Evolutionary conservation across 2,888 invertebrate genomes (phyloP).

Genomic region (Scaptomyza polygonia): DNA sequence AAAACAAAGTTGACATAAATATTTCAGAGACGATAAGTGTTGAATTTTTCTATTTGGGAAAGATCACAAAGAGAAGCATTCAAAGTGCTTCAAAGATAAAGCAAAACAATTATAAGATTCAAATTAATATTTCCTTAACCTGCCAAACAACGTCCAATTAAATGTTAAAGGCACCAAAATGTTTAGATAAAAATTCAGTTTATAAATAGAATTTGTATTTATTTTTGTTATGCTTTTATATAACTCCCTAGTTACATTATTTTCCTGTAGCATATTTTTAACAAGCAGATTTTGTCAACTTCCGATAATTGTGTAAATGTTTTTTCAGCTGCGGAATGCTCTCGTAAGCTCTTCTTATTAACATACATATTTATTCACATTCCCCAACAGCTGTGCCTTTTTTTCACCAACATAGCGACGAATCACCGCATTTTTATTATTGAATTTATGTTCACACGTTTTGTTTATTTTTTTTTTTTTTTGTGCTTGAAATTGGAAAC

Average conservation of each 20-base stretch:
- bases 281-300: too few species aligned
- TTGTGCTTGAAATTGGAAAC: slow-evolving; percentile 59
- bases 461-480: slow-evolving; percentile 20
- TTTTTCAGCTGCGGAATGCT: slow-evolving; percentile 4
- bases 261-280: too few species aligned
- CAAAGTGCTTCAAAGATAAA: background rate
- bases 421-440: slow-evolving; percentile 43
- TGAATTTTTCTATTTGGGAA: background rate
- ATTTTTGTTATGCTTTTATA: too few species aligned
- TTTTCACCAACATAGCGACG: slow-evolving; percentile 26
- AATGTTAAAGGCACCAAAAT: too few species aligned
- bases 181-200: too few species aligned
- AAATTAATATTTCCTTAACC: too few species aligned
- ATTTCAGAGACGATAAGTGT: background rate
- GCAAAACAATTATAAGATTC: background rate
- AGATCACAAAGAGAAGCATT: background rate
- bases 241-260: too few species aligned
- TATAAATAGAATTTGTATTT: too few species aligned
- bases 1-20: slow-evolving; percentile 17
- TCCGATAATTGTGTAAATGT: slow-evolving; percentile 11
- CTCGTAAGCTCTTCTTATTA: background rate
- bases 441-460: slow-evolving; percentile 55
- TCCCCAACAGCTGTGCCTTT: slow-evolving; percentile 17
- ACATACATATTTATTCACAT: background rate
- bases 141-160: too few species aligned